A percentile compares a stretch with the other conserved stretches of the same genome.
phyloP scores from a whole-genome alignment of 2,113 vertebrate species.

The Rallus limicola region DNA sequence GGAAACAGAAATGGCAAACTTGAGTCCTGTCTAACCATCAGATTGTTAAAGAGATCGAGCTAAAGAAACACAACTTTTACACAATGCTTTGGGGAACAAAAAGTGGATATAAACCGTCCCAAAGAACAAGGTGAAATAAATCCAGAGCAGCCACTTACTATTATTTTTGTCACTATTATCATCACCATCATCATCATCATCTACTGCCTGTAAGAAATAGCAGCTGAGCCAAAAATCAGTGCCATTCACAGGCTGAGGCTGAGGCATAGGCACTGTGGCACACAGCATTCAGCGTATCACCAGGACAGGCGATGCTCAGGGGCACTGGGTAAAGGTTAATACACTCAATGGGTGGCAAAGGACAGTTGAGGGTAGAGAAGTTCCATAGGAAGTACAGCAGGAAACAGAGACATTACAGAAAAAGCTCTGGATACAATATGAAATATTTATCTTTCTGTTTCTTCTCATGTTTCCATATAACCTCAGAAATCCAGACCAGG shows the following conservation, averaged over 20 bases:
- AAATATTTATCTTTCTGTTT: conserved; percentile 11
- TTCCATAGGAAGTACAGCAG: not conserved
- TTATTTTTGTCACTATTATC: not conserved
- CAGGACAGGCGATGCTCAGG: not conserved
- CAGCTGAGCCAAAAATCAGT: not conserved
- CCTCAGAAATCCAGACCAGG: not conserved
- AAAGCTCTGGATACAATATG: not conserved
- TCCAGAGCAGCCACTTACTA: not conserved
- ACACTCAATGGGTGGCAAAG: not conserved
- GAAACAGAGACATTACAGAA: conserved; percentile 16
- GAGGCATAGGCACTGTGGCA: not conserved
- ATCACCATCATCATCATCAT: not conserved
- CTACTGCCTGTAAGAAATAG: not conserved
- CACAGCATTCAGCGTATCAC: not conserved
- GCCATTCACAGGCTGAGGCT: not conserved
- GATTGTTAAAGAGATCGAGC: not conserved
- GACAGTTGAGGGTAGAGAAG: not conserved
- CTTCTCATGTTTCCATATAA: not conserved
- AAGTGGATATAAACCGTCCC: not conserved
- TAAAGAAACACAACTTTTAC: not conserved
- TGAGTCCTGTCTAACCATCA: not conserved
- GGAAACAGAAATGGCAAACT: not conserved
- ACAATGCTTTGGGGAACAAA: not conserved
- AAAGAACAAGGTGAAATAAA: not conserved
- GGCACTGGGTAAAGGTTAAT: not conserved